These are phyloP conservation scores for Misgurnus mizolepis DNA, from an alignment of 2,113 vertebrate species.

Conservation along the genomic window DNA sequence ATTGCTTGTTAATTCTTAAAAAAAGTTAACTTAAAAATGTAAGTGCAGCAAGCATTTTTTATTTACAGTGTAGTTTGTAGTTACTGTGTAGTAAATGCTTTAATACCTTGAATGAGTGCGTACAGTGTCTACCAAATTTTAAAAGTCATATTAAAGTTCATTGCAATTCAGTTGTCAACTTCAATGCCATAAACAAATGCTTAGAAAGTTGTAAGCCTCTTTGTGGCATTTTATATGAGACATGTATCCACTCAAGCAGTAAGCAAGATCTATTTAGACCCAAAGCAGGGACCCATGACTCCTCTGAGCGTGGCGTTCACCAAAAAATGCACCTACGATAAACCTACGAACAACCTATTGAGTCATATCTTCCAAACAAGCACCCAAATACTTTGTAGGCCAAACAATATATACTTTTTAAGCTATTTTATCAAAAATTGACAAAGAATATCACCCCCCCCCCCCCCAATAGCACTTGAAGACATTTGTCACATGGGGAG, in stretches of 20 bases:
- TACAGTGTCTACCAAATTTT: no score
- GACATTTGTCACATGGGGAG: neutral
- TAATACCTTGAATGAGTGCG: no score
- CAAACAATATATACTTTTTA: no score
- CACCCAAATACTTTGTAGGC: neutral
- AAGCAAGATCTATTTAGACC: slow-evolving; percentile 12
- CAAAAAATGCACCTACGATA: neutral
- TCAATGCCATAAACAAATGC: neutral
- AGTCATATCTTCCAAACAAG: slow-evolving; percentile 29
- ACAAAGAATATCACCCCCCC: neutral
- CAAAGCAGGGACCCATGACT: slow-evolving; percentile 37
- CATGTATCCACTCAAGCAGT: slow-evolving; percentile 14
- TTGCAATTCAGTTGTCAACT: no score
- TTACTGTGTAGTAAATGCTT: no score
- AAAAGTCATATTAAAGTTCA: no score
- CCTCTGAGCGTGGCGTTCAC: slow-evolving; percentile 7
- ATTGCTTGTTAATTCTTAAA: no score
- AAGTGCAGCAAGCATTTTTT: no score
- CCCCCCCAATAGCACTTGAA: neutral
- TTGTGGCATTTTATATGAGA: neutral
- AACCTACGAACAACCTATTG: slow-evolving; percentile 4
- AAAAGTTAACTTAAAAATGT: no score
- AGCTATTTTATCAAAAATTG: no score
- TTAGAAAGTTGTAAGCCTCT: neutral
- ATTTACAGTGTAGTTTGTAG: no score